Conservation (phyloP, 1,140 invertebrate genomes). For the Rhynchophorus ferrugineus region DNA sequence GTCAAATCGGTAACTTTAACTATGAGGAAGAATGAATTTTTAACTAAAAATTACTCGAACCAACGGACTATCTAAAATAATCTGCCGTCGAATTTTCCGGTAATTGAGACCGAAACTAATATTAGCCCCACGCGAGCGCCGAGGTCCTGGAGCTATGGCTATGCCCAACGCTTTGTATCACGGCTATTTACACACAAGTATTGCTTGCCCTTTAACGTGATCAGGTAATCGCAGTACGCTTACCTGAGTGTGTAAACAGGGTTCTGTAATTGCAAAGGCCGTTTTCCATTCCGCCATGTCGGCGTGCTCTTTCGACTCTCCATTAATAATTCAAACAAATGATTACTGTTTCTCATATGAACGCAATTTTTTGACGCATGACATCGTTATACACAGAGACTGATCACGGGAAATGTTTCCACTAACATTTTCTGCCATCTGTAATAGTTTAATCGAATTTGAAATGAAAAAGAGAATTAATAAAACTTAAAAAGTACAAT, state of each 20-base stretch:
- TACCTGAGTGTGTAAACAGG: not conserved
- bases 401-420: too few relatives aligned
- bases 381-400: too few relatives aligned
- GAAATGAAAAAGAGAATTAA: too few relatives aligned
- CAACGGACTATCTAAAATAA: too few relatives aligned
- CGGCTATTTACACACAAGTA: not conserved
- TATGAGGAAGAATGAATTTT: too few relatives aligned
- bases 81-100: not conserved
- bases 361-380: too few relatives aligned
- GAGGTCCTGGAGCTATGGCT: not conserved
- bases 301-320: not conserved
- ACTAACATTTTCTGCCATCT: too few relatives aligned
- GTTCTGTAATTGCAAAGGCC: not conserved
- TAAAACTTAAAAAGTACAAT: too few relatives aligned
- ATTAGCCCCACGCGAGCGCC: not conserved
- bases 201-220: not conserved
- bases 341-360: not conserved
- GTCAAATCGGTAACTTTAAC: too few relatives aligned
- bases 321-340: not conserved
- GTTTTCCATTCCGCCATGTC: not conserved
- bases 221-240: not conserved
- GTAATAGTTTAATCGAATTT: too few relatives aligned
- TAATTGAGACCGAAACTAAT: not conserved
- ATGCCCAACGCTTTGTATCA: not conserved
- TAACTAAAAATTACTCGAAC: too few relatives aligned